Evolutionary conservation across 2,797 vertebrate species (phyloP).

Genomic region (Vespertilio murinus): DNA sequence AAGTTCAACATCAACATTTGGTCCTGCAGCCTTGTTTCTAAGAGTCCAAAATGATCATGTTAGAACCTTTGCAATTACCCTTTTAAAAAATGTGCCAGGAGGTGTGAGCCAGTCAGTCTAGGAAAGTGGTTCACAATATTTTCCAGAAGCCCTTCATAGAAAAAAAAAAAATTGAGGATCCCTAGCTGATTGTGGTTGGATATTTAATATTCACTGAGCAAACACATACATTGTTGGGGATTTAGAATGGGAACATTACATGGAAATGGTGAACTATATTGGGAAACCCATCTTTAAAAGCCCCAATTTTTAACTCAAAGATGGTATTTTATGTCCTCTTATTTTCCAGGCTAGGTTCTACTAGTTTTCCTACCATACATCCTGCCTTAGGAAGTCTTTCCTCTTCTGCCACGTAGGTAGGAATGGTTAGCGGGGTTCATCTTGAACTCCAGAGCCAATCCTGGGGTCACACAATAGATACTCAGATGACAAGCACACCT

Average conservation of each 20-base stretch:
- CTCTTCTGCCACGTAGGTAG: not conserved
- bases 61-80: constrained; percentile 12
- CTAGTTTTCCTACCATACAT: not conserved
- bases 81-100: constrained; percentile 37
- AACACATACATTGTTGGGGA: constrained; percentile 14
- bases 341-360: not conserved
- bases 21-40: constrained; percentile 44
- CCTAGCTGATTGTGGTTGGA: not conserved
- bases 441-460: not conserved
- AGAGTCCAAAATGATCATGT: constrained; percentile 44
- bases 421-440: not conserved
- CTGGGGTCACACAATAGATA: not conserved
- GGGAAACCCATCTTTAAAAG: not conserved
- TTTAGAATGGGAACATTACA: constrained; percentile 26
- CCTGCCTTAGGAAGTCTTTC: constrained; percentile 1
- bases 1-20: constrained; percentile 48
- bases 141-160: constrained; percentile 17
- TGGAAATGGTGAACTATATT: not conserved
- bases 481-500: not conserved
- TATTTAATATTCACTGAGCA: not conserved
- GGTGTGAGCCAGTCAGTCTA: constrained; percentile 11
- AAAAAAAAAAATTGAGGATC: not conserved
- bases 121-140: constrained; percentile 30
- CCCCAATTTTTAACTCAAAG: not conserved
- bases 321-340: not conserved